Base-by-base conservation (phyloP, 2,888 invertebrate species). In the Lasioglossum morio region DNA sequence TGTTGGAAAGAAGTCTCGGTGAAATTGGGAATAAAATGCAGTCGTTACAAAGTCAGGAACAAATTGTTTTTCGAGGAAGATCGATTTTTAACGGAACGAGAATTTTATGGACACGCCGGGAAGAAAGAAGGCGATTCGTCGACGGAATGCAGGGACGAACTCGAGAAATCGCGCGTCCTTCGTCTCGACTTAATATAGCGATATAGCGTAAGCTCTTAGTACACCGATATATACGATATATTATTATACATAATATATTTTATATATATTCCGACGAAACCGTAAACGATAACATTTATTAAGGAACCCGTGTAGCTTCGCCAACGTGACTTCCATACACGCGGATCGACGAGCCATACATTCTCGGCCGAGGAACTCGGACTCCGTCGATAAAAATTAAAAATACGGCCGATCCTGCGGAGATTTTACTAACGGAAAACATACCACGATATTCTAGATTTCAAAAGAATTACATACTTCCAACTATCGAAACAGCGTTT, bases 221-320 rank as follows among this genome's bases (percentile, higher is more conserved):
- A 69, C 72, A 70, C 74, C 37, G 53, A 77, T 30, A 78, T 85
- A 79, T 80, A 85, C 70, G 73, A 83, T 83, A 83, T 85, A 85
- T 86, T 81, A 81, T 84, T 80, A 75, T 57, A 74, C 72, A 81
- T 84, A 81, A 86, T 86, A 86, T 86, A 86, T 84, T 84, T 84
- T 81, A 81, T 81, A 79, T 81, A 84, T 84, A 84, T 78, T 84
- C 63, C 66, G 70, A 84, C 46, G 76, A 73, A 70, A 57, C 34
- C 66, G 75, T 82, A 79, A 70, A 60, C 37, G 73, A 53, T 80
- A 80, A 74, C 16, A 66, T 53, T 34, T 70, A 85, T 69, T 69
- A 77, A 27, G 40, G 69, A 46, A 77, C 40, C 60, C 77, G 77
- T 40, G 72, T 74, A 83, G 85, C 77, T 83, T 80, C 57, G 82